Evolutionary conservation across 2,888 invertebrate genomes (phyloP), one percentile per base, ranked within the genome.

Genomic region (Aleiodes testaceus): DNA sequence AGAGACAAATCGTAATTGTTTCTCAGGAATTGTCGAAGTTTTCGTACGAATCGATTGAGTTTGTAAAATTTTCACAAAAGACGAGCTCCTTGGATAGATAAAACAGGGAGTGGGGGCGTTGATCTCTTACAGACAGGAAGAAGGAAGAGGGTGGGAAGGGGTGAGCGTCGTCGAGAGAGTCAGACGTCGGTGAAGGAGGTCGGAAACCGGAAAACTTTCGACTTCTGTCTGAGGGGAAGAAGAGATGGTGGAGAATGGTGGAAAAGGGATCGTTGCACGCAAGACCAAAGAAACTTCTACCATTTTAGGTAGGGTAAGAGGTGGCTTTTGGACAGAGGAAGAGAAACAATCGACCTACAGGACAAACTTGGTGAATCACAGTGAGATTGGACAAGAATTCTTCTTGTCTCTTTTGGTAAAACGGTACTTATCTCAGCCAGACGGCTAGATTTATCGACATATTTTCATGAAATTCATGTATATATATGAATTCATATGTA

Each of bases 381-480:
- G 45, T 20, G 20, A 63, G 18, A 30, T 55, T 42, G 66, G 75
- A 72, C 78, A 79, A 75, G 72, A 77, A 72, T 79, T 81, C 77
- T 72, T 72, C 78, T 65, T 42, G 16, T 44, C 14, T 14, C 36
- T 22, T 22, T 4, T 7, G 30, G 65, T 55, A 66, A 47, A 67
- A 36, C 49, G 72, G 52, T 67, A 79, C 74, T 78, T 80, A 79
- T 78, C 74, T 80, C 79, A 72, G 72, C 71, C 75, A 77, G 75
- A 78, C 77, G 69, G 36, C 74, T 79, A 80, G 80, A 82, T 80
- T 82, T 81, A 83, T 83, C 81, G 79, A 79, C 76, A 78, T 82
- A 82, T 81, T 83, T 81, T 80, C 80, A 77, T 78, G 30, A 72
- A 70, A 36, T 55, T 47, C 20, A 36, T 44, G 12, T 52, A 36